A percentile compares a stretch with the other conserved stretches of the same genome.
phyloP scores from a whole-genome alignment of 2,113 vertebrate genomes.

The Alces alces region DNA sequence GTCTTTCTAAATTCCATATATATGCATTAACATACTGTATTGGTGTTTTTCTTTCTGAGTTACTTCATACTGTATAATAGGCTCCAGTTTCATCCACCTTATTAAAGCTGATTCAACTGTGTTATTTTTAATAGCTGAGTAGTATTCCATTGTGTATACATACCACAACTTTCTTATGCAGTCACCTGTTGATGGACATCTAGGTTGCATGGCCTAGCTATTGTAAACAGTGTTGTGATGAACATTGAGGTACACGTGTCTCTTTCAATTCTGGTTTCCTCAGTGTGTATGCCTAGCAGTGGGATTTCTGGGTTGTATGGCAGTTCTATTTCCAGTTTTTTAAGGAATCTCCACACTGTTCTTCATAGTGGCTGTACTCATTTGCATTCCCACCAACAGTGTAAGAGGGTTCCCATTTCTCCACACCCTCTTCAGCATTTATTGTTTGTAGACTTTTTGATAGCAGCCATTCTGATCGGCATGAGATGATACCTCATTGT shows the following conservation, averaged over 20 bases:
- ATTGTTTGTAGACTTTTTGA: background rate
- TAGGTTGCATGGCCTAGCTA: background rate
- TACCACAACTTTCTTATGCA: background rate
- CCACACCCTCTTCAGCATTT: background rate
- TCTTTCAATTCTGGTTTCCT: background rate
- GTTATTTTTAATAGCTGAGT: background rate
- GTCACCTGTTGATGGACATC: background rate
- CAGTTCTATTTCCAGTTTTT: background rate
- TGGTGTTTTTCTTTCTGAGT: background rate
- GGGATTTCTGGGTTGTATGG: background rate
- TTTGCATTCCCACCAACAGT: background rate
- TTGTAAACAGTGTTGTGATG: background rate
- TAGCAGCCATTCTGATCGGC: background rate
- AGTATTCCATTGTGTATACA: background rate
- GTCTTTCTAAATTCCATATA: background rate
- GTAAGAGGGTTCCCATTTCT: background rate
- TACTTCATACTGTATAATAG: background rate
- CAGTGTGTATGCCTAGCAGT: background rate
- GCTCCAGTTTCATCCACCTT: background rate
- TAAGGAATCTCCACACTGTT: background rate
- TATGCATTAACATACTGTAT: background rate
- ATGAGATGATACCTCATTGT: background rate
- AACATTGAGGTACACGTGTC: accelerated
- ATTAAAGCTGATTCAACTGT: background rate
- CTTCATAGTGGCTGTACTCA: background rate